Evolutionary conservation across 1,140 invertebrate genomes (phyloP).

Genomic region (Centruroides vittatus): DNA sequence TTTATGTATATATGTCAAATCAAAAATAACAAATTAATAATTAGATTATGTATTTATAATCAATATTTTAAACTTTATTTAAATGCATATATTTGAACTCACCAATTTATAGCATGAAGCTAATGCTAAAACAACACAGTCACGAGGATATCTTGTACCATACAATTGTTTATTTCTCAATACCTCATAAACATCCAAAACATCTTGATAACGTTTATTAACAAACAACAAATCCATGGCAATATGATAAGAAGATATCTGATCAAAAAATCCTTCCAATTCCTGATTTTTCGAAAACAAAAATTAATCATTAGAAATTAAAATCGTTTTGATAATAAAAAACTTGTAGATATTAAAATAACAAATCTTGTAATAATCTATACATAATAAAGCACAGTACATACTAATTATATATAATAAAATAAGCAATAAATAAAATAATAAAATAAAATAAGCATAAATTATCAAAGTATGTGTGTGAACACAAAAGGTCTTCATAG

Average conservation of each 20-base stretch:
- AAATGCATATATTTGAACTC: slow-evolving; percentile 21
- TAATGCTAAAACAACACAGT: slow-evolving; percentile 44
- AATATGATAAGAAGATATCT: slow-evolving; percentile 49
- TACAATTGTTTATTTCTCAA: slow-evolving; percentile 38
- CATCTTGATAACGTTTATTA: slow-evolving; percentile 49
- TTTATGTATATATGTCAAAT: too few species aligned
- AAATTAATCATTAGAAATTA: not conserved
- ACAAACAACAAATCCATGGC: slow-evolving; percentile 54
- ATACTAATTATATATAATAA: too few species aligned
- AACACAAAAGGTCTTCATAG: too few species aligned
- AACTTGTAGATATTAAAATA: too few species aligned
- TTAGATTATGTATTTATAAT: too few species aligned
- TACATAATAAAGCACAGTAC: too few species aligned
- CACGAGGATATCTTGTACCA: slow-evolving; percentile 47
- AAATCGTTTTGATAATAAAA: not conserved
- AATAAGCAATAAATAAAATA: too few species aligned
- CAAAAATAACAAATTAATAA: too few species aligned
- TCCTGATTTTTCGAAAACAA: slow-evolving; percentile 28
- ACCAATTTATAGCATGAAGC: slow-evolving; percentile 64
- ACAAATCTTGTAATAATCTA: too few species aligned
- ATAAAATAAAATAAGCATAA: too few species aligned
- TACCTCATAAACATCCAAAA: slow-evolving; percentile 44
- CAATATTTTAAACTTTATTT: not conserved
- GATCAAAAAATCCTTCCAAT: slow-evolving; percentile 49
- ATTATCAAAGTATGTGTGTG: too few species aligned